Evolutionary conservation across 2,888 invertebrate species (phyloP), one percentile per base, ranked within the genome.

Genomic region (Uloborus plumipes): DNA sequence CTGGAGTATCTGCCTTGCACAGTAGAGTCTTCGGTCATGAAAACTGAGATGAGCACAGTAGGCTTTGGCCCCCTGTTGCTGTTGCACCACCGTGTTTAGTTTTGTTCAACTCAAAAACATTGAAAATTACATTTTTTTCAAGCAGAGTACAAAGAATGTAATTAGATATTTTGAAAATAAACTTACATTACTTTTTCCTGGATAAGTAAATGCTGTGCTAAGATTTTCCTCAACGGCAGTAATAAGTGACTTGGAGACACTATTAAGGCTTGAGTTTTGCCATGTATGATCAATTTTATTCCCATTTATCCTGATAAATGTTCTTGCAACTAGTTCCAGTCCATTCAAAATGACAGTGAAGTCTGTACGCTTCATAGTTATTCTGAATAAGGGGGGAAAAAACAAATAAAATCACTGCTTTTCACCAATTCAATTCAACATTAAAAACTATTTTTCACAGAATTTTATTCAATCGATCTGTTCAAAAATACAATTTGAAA

Each of bases 281-380:
- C 72, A 62, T 59, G 62, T 47, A 67, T 67, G 72, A 47, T 58
- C 67, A 7, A 83, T 58, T 64, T 83, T 77, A 20, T 20, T 51
- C 14, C 50, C 58, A 50, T 83, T 71, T 16, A 61, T 15, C 47
- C 22, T 67, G 2, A 83, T 39, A 50, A 83, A 76, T 39, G 83
- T 72, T 39, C 67, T 47, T 14, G 69, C 69, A 49, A 83, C 73
- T 7, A 31, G 50, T 50, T 83, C 83, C 22, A 83, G 39, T 26
- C 83, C 83, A 69, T 77, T 83, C 7, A 72, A 15, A 18, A 83
- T 55, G 4, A 73, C 39, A 7, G 72, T 77, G 11, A 77, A 50
- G 66, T 83, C 83, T 18, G 67, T 59, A 13, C 77, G 49, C 69
- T 77, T 83, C 83, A 83, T 83, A 6, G 20, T 72, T 22, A 7